A percentile compares a stretch with the other conserved stretches of the same genome.
Conservation (phyloP, 2,113 vertebrate genomes). For the Panthera uncia region DNA sequence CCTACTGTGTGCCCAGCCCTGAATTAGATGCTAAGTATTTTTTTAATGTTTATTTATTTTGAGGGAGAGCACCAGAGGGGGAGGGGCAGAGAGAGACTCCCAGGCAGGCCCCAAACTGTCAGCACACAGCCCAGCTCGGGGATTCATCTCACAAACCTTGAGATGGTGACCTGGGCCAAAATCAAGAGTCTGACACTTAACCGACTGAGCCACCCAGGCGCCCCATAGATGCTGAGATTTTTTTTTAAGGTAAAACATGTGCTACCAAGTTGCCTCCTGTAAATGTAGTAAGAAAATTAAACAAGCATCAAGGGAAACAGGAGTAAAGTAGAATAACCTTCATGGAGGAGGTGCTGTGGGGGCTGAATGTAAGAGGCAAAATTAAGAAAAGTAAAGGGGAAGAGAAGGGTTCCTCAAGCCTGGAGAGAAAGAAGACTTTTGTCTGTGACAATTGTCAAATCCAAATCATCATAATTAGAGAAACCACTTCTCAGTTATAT, state of each 20-base stretch:
- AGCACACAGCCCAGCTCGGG: too few relatives aligned
- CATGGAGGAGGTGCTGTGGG: not conserved
- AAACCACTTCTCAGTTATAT: not conserved
- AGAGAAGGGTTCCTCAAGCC: not conserved
- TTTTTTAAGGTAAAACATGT: not conserved
- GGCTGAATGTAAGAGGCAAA: not conserved
- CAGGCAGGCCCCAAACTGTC: too few relatives aligned
- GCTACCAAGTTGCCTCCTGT: not conserved
- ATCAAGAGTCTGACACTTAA: too few relatives aligned
- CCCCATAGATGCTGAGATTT: not conserved
- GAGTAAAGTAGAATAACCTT: not conserved
- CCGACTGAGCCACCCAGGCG: too few relatives aligned
- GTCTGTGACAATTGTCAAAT: not conserved
- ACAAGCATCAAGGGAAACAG: not conserved
- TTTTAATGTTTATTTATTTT: not conserved
- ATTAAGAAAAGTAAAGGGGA: not conserved
- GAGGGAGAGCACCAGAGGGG: too few relatives aligned
- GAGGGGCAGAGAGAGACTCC: too few relatives aligned
- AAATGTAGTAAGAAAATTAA: constrained; percentile 26
- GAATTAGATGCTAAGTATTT: not conserved
- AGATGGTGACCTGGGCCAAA: too few relatives aligned
- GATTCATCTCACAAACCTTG: too few relatives aligned
- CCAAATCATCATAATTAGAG: not conserved
- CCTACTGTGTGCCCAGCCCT: not conserved
- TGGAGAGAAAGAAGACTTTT: not conserved